Evolutionary conservation across 1,140 invertebrate species (phyloP).

Genomic region (Amphibalanus amphitrite): DNA sequence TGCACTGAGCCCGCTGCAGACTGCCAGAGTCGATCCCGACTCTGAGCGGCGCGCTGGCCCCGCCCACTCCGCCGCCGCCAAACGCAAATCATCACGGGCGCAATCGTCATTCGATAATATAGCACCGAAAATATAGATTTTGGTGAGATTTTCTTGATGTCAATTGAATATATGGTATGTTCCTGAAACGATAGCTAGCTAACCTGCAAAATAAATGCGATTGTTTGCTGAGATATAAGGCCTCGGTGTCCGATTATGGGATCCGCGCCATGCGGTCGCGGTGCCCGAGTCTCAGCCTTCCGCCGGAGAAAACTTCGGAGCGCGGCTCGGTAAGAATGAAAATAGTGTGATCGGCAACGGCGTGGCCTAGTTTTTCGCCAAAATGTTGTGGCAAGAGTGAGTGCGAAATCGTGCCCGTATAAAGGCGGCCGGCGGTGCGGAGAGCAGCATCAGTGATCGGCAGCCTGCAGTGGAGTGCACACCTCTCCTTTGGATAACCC

Average conservation of each 20-base stretch:
- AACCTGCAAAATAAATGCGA: too few species aligned
- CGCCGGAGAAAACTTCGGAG: not conserved
- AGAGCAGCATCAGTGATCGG: not conserved
- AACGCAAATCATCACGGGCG: too few species aligned
- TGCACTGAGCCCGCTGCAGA: too few species aligned
- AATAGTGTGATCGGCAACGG: not conserved
- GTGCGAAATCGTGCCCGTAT: not conserved
- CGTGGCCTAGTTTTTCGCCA: not conserved
- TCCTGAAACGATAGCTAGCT: too few species aligned
- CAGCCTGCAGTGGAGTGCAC: not conserved
- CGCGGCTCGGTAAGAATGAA: not conserved
- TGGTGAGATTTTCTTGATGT: too few species aligned
- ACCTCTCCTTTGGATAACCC: not conserved
- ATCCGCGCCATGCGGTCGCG: not conserved
- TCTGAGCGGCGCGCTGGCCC: too few species aligned
- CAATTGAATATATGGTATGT: too few species aligned
- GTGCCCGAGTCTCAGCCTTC: not conserved
- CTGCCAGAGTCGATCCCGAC: too few species aligned
- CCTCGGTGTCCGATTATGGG: not conserved
- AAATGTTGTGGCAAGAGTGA: not conserved
- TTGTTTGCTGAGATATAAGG: too few species aligned
- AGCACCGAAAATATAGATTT: too few species aligned
- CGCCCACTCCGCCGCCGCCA: too few species aligned
- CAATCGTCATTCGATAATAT: too few species aligned
- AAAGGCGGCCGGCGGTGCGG: not conserved